phyloP scores from a whole-genome alignment of 2,113 vertebrate species.

The Eublepharis macularius region DNA sequence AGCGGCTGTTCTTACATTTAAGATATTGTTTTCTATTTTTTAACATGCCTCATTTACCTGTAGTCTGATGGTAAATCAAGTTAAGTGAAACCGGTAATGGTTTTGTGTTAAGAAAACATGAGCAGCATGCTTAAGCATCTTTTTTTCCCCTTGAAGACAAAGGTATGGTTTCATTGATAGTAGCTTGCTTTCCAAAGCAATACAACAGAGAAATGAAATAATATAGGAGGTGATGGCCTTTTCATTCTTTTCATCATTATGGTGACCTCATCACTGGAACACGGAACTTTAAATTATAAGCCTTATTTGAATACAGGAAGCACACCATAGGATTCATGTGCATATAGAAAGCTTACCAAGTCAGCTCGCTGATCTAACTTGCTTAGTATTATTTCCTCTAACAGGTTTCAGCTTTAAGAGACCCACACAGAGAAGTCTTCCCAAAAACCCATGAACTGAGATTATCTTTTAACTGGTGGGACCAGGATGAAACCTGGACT shows the following conservation, averaged over 20 bases:
- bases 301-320: neutral
- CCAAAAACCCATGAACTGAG: too few species aligned
- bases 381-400: too few species aligned
- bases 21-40: slow-evolving; percentile 44
- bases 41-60: slow-evolving; percentile 60
- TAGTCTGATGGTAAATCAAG: slow-evolving; percentile 60
- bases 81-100: slow-evolving; percentile 48
- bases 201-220: neutral
- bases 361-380: too few species aligned
- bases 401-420: too few species aligned
- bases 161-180: neutral
- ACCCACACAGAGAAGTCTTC: too few species aligned
- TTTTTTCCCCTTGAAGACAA: slow-evolving; percentile 7
- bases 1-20: slow-evolving; percentile 42
- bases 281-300: neutral
- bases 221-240: neutral
- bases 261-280: neutral
- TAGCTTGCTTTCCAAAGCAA: neutral
- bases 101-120: slow-evolving; percentile 42
- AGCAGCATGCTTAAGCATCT: slow-evolving; percentile 36
- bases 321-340: too few species aligned
- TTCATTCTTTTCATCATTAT: neutral
- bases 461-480: too few species aligned
- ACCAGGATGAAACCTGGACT: too few species aligned
- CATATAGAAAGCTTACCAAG: too few species aligned